These are phyloP conservation scores for Mythimna impura DNA, from an alignment of 2,888 invertebrate species.

Conservation along the genomic window DNA sequence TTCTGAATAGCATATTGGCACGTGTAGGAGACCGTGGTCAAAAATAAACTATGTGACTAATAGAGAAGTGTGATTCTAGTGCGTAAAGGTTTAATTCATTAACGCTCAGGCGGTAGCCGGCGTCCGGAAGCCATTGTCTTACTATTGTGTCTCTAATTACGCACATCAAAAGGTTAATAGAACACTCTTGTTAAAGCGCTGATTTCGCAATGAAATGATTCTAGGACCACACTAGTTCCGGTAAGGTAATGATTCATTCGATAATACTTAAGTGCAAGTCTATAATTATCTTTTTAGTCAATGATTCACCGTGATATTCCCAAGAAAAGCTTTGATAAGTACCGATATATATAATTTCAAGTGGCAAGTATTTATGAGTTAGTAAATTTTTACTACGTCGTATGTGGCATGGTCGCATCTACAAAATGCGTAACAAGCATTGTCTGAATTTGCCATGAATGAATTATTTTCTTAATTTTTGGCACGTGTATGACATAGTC, in stretches of 20 bases:
- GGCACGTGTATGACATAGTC: conserved; percentile 1
- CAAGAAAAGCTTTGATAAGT: conserved; percentile 28
- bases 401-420: neutral
- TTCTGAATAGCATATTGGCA: conserved; percentile 30
- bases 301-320: conserved; percentile 38
- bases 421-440: conserved; percentile 9
- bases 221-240: conserved; percentile 29
- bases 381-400: neutral
- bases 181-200: neutral
- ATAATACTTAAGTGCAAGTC: conserved; percentile 7
- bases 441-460: conserved; percentile 4
- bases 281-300: conserved; percentile 39
- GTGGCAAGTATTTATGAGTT: conserved; percentile 2
- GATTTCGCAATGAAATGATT: conserved; percentile 13
- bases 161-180: no score
- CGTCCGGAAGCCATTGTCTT: no score
- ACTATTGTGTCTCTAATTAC: no score
- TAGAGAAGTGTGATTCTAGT: conserved; percentile 13
- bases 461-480: conserved; percentile 18
- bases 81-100: conserved; percentile 2
- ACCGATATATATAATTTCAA: conserved; percentile 27
- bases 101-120: no score
- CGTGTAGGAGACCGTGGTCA: conserved; percentile 26
- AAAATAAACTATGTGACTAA: conserved; percentile 31
- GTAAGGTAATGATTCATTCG: conserved; percentile 37